Conservation (phyloP, 2,888 invertebrate species). For the Notocelia uddmanniana region DNA sequence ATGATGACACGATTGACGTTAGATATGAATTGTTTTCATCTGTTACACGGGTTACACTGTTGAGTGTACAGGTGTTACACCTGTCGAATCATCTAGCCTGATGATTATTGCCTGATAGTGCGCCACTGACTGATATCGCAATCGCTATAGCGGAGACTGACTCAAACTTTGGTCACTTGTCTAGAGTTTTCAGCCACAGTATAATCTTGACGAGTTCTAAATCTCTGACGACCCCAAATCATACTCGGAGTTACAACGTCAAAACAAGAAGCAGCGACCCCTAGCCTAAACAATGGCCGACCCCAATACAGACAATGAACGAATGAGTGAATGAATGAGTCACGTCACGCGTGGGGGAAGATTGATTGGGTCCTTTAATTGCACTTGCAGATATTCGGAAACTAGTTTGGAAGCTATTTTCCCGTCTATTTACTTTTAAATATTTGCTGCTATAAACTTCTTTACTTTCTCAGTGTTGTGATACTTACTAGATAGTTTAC, state of each 20-base stretch:
- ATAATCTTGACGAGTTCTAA: neutral
- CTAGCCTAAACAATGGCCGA: constrained; percentile 29
- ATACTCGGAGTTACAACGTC: neutral
- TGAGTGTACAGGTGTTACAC: too few species aligned
- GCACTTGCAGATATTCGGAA: constrained; percentile 30
- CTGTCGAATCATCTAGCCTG: too few species aligned
- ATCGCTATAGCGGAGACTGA: neutral
- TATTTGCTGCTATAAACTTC: neutral
- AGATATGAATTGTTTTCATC: too few species aligned
- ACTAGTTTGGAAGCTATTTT: constrained; percentile 14
- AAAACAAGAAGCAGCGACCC: constrained; percentile 31
- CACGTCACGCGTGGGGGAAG: constrained; percentile 37
- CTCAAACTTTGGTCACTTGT: constrained; percentile 1
- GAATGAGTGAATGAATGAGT: constrained; percentile 40
- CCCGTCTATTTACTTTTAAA: neutral
- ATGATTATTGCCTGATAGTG: too few species aligned
- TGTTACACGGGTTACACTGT: too few species aligned
- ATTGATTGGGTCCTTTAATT: constrained; percentile 44
- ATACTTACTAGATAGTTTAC: neutral
- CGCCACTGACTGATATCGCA: too few species aligned
- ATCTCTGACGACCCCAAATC: neutral
- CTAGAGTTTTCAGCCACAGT: neutral
- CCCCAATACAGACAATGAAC: constrained; percentile 35
- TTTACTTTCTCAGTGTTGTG: neutral
- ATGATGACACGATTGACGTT: too few species aligned